Base-by-base conservation (phyloP, 1,140 invertebrate genomes). In the Spodoptera frugiperda region DNA sequence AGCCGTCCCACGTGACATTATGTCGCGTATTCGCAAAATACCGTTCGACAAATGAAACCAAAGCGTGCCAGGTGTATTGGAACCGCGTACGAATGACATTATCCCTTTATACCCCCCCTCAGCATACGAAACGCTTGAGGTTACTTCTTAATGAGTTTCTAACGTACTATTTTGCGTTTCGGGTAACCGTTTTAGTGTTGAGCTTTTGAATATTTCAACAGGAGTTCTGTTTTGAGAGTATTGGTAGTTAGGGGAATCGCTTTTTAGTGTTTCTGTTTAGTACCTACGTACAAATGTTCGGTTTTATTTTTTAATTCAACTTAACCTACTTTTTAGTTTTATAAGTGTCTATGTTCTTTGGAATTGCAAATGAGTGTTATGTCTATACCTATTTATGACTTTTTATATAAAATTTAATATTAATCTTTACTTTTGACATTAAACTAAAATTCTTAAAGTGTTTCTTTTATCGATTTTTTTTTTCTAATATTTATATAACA, bases 121-220 rank as follows among this genome's bases (percentile, higher is more conserved):
- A 17, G 48, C 48, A 63, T 53, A 75, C 59, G 59, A 53, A 25
- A 53, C 63, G 39, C 15, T 65, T 75, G 72, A 15, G 72, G 72
- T 75, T 63, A 75, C 44, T 33, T 48, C 53, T 53, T 75, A 75
- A 75, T 75, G 57, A n/a, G 57, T 57, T 61, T 51, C 57, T 53
- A 63, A 44, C n/a, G 72, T 63, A 65, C n/a, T 19, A 63, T 75
- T 75, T 63, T 61, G 51, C 19, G 55, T 59, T 73, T 48, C 46
- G 30, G 15, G 61, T 9, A 48, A 65, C 39, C 15, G 14, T 46
- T 49, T 65, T 49, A 65, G 39, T 48, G 25, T 15, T 39, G 17
- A 19, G 15, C 10, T 48, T 46, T 21, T 19, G 5, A 12, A 17
- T 21, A 48, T 39, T 39, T 39, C 33, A 39, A 10, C 33, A 21